A percentile compares a stretch with the other conserved stretches of the same genome.
Evolutionary conservation across 2,888 invertebrate species (phyloP).

Genomic region (Pristionchus exspectatus): DNA sequence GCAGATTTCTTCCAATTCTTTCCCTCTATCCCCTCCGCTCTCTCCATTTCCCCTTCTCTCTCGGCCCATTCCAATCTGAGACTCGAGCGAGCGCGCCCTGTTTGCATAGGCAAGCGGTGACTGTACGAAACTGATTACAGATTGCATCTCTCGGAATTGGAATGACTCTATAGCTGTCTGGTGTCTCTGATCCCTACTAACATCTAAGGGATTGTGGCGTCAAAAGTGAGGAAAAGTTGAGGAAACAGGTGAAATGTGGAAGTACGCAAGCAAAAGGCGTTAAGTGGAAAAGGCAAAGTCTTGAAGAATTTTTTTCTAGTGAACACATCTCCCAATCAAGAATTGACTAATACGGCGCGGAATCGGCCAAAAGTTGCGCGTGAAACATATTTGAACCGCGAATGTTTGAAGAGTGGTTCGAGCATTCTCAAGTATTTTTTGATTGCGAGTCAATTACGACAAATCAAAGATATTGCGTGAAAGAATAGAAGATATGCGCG

Average conservation of each 20-base stretch:
- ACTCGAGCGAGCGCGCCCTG: not conserved
- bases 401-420: no score
- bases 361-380: not conserved
- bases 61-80: slow-evolving; percentile 17
- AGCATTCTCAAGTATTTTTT: no score
- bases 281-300: not conserved
- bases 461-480: no score
- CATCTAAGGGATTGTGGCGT: not conserved
- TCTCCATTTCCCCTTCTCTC: slow-evolving; percentile 17
- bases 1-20: slow-evolving; percentile 16
- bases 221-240: not conserved
- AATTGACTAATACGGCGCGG: not conserved
- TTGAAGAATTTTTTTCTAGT: no score
- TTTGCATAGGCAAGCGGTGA: slow-evolving; percentile 33
- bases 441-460: no score
- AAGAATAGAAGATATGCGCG: no score
- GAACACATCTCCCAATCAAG: no score
- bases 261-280: not conserved
- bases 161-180: not conserved
- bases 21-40: not conserved
- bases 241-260: not conserved
- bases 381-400: not conserved
- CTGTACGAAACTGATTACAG: slow-evolving; percentile 54
- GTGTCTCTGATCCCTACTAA: not conserved
- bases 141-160: slow-evolving; percentile 6